phyloP scores from a whole-genome alignment of 2,797 vertebrate species.

The Chaetophractus vellerosus region DNA sequence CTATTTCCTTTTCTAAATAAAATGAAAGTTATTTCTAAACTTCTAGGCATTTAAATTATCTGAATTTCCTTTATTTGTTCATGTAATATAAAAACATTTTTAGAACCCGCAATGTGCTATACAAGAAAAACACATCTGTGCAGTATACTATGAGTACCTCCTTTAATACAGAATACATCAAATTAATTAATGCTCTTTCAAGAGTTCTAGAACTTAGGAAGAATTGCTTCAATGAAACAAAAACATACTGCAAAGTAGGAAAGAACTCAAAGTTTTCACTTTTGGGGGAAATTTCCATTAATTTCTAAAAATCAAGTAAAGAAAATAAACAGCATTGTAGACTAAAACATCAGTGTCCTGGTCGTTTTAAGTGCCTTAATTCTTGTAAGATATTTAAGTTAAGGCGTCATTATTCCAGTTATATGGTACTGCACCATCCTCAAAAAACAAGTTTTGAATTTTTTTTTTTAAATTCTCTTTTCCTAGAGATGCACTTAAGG shows the following conservation, averaged over 20 bases:
- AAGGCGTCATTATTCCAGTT: constrained; percentile 89
- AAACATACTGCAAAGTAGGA: constrained; percentile 18
- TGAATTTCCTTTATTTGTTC: constrained; percentile 69
- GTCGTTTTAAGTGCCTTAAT: constrained; percentile 82
- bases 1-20: constrained; percentile 78
- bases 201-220: constrained; percentile 52
- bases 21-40: constrained; percentile 70
- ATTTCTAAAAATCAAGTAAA: constrained; percentile 74
- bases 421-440: constrained; percentile 76
- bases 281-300: constrained; percentile 64
- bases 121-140: constrained; percentile 26
- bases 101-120: constrained; percentile 34
- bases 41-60: constrained; percentile 68
- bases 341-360: constrained; percentile 82
- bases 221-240: constrained; percentile 67
- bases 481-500: constrained; percentile 47
- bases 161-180: constrained; percentile 49
- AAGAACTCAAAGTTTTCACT: constrained; percentile 60
- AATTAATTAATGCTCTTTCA: constrained; percentile 48
- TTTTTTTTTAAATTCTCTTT: constrained; percentile 50
- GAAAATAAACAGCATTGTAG: constrained; percentile 73
- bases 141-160: constrained; percentile 56
- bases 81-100: constrained; percentile 67
- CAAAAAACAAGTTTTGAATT: constrained; percentile 69
- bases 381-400: constrained; percentile 87